These are phyloP conservation scores for Xenopus petersii DNA, from an alignment of 2,797 vertebrate species.

Conservation along the genomic window DNA sequence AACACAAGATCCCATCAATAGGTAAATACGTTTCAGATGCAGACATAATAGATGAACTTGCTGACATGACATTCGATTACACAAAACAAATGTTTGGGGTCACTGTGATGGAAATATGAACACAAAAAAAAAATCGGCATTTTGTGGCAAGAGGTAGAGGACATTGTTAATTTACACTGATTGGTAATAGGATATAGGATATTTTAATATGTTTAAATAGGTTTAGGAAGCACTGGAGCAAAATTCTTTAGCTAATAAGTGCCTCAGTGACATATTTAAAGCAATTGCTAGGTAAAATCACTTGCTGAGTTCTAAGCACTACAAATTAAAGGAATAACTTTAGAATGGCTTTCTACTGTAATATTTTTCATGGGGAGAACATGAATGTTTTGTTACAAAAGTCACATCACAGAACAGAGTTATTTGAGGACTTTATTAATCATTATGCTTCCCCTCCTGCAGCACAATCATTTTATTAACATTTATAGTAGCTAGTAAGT, in stretches of 20 bases:
- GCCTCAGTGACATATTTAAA: not conserved
- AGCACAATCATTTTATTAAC: not conserved
- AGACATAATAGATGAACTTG: no score
- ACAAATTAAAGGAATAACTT: not conserved
- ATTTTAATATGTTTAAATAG: not conserved
- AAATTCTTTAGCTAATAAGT: not conserved
- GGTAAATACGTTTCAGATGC: no score
- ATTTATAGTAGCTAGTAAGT: not conserved
- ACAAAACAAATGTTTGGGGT: no score
- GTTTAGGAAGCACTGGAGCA: not conserved
- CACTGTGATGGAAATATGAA: no score
- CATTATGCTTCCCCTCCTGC: not conserved
- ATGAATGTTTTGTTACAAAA: not conserved
- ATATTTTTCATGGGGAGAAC: not conserved
- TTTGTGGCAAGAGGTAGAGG: not conserved
- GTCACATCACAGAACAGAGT: not conserved
- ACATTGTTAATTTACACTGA: slow-evolving; percentile 6
- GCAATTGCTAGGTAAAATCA: not conserved
- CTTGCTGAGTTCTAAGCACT: not conserved
- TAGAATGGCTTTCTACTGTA: not conserved
- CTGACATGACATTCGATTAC: no score
- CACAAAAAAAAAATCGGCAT: no score
- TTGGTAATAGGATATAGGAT: not conserved
- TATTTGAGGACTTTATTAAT: no score
- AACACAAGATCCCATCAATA: no score